These are phyloP conservation scores for Pituophis catenifer DNA, from an alignment of 2,113 vertebrate species.

Conservation along the genomic window DNA sequence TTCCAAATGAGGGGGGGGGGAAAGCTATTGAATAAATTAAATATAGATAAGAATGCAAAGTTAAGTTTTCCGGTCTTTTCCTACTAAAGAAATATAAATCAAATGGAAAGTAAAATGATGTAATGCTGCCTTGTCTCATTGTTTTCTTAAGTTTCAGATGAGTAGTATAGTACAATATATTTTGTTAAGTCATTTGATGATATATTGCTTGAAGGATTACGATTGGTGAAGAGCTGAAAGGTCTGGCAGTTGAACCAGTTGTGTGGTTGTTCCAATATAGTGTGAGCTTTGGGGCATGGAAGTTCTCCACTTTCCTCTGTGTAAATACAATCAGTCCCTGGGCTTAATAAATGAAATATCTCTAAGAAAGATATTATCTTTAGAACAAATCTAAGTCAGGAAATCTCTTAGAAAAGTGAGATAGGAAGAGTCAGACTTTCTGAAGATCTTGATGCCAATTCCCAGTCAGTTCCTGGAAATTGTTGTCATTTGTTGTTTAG, in stretches of 20 bases:
- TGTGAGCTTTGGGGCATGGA: neutral
- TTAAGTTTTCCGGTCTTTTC: neutral
- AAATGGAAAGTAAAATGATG: neutral
- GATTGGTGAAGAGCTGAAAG: neutral
- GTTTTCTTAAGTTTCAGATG: neutral
- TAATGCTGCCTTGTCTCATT: neutral
- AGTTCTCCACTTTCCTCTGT: neutral
- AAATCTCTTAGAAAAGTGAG: neutral
- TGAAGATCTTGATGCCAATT: neutral
- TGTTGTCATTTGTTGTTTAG: neutral
- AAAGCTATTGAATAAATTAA: conserved; percentile 1
- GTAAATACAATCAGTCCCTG: neutral
- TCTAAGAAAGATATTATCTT: neutral
- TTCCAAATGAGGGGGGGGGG: neutral
- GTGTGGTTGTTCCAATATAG: neutral
- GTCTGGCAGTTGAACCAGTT: neutral
- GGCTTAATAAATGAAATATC: neutral
- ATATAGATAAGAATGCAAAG: neutral
- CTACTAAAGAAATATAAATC: neutral
- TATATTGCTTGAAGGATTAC: neutral
- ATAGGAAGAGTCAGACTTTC: neutral
- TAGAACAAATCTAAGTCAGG: neutral
- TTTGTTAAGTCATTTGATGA: neutral
- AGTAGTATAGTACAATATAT: neutral
- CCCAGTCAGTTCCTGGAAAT: neutral